Conservation (phyloP, 2,888 invertebrate genomes). For the Drosophila macrospina region DNA sequence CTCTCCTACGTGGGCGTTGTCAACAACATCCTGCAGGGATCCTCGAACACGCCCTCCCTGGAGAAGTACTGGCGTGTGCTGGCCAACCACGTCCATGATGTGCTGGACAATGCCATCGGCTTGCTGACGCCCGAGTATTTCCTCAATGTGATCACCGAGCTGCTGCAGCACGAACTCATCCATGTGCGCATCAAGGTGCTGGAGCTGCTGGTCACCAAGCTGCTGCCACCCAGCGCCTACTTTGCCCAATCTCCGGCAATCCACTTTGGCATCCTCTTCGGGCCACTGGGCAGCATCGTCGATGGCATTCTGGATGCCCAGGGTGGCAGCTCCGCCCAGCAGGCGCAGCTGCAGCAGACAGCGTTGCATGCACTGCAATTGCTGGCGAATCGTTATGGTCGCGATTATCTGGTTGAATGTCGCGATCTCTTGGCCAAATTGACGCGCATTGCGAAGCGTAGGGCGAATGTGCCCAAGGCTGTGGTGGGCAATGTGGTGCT, state of each 20-base stretch:
- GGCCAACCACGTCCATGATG: conserved; percentile 91
- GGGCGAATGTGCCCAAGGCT: conserved; percentile 78
- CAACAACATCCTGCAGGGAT: conserved; percentile 87
- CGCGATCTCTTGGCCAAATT: conserved; percentile 89
- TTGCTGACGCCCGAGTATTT: conserved; percentile 93
- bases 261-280: conserved; percentile 87
- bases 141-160: conserved; percentile 90
- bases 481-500: conserved; percentile 91
- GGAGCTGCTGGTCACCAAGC: conserved; percentile 93
- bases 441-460: conserved; percentile 86
- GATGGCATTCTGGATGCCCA: conserved; percentile 85
- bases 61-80: conserved; percentile 93
- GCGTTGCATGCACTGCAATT: conserved; percentile 93
- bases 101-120: conserved; percentile 92
- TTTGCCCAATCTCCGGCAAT: conserved; percentile 86
- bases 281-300: conserved; percentile 88
- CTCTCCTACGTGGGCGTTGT: conserved; percentile 89
- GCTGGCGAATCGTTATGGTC: conserved; percentile 90
- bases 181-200: conserved; percentile 92
- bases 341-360: conserved; percentile 89
- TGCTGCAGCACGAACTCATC: conserved; percentile 90
- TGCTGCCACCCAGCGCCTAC: conserved; percentile 89
- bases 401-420: conserved; percentile 89
- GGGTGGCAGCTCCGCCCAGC: conserved; percentile 85
- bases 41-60: conserved; percentile 84